Percentiles rank a stretch among this genome's conserved stretches.
phyloP scores from a whole-genome alignment of 2,888 invertebrate genomes.

The Siphlonurus alternatus region DNA sequence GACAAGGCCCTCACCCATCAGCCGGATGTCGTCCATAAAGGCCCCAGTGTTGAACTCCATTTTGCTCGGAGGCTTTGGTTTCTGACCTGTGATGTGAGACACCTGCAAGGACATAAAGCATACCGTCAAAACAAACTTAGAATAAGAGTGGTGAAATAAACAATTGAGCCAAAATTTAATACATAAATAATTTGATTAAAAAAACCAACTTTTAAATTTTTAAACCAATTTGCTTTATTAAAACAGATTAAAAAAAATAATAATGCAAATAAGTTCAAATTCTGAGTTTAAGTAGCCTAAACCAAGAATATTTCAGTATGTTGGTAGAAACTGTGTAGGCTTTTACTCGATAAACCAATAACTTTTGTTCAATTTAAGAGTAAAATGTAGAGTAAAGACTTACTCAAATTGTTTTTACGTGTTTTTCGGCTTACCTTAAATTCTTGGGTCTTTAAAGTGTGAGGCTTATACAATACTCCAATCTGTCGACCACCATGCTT shows the following conservation, averaged over 20 bases:
- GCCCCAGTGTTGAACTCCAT: constrained; percentile 45
- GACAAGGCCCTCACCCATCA: constrained; percentile 49
- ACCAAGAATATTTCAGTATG: too few species aligned
- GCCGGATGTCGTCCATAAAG: constrained; percentile 50
- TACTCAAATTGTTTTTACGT: too few species aligned
- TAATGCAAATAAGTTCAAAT: too few species aligned
- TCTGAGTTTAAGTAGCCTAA: too few species aligned
- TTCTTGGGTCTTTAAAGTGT: constrained; percentile 37
- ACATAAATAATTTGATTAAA: too few species aligned
- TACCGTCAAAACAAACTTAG: not conserved
- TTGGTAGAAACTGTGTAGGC: too few species aligned
- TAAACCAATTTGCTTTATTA: too few species aligned
- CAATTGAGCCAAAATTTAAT: too few species aligned
- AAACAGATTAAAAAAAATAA: too few species aligned
- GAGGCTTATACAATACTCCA: constrained; percentile 69
- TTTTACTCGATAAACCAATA: not conserved
- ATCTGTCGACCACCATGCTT: constrained; percentile 71
- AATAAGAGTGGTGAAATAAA: too few species aligned
- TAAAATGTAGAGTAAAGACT: too few species aligned
- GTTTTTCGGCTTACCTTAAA: constrained; percentile 68
- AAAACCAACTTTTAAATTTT: too few species aligned
- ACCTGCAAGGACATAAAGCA: constrained; percentile 29
- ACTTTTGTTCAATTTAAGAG: not conserved
- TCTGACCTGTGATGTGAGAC: constrained; percentile 37
- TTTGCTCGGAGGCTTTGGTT: constrained; percentile 26